phyloP scores from a whole-genome alignment of 2,113 vertebrate genomes.

The Phrynocephalus versicolor region DNA sequence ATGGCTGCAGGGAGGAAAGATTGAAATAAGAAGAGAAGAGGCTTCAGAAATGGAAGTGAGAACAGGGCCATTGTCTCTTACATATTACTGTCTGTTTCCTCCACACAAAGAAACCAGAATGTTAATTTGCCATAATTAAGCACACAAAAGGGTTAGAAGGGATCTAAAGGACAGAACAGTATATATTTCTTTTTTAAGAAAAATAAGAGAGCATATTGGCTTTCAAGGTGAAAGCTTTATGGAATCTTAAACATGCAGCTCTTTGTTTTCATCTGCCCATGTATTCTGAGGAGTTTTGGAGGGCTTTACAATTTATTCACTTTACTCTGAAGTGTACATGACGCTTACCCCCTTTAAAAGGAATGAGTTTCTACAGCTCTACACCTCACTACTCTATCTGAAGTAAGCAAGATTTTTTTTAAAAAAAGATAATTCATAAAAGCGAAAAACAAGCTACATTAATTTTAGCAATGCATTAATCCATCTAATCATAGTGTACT shows the following conservation, averaged over 20 bases:
- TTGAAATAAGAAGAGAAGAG: slow-evolving; percentile 16
- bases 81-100: background rate
- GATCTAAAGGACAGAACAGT: background rate
- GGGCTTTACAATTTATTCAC: background rate
- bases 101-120: background rate
- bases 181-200: slow-evolving; percentile 3
- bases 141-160: background rate
- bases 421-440: slow-evolving; percentile 8
- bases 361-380: no score
- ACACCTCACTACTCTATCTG: background rate
- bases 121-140: slow-evolving; percentile 23
- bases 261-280: background rate
- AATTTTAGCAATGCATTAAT: background rate
- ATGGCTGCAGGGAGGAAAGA: background rate
- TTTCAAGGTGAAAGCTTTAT: slow-evolving; percentile 28
- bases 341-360: background rate
- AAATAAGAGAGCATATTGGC: slow-evolving; percentile 8
- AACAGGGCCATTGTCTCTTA: background rate
- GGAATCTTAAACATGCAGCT: background rate
- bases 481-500: no score
- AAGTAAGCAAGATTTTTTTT: background rate
- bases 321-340: slow-evolving; percentile 20
- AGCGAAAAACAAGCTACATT: background rate
- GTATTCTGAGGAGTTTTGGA: background rate
- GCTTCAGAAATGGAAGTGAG: background rate